phyloP scores from a whole-genome alignment of 1,140 invertebrate species.

The Drosophila asahinai region DNA sequence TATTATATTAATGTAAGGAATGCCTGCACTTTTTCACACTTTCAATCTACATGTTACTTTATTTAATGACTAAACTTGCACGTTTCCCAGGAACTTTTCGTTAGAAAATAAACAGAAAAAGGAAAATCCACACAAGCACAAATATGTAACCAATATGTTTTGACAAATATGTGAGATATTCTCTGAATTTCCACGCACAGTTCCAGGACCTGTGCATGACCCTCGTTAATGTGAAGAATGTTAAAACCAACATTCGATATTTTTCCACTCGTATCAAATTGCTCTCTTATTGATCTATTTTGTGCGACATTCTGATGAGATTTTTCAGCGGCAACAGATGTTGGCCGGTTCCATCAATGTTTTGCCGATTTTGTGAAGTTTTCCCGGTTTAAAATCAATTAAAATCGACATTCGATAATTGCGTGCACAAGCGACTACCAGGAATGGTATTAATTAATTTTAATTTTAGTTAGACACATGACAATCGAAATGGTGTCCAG shows the following conservation, averaged over 20 bases:
- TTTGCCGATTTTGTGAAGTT: constrained; percentile 13
- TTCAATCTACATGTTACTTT: constrained; percentile 7
- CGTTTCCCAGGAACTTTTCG: not conserved
- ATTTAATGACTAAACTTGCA: no score
- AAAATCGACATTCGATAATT: constrained; percentile 8
- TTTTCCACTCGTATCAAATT: not conserved
- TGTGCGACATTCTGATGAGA: not conserved
- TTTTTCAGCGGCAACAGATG: not conserved
- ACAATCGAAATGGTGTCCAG: constrained; percentile 9
- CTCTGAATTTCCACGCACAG: not conserved
- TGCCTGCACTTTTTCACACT: no score
- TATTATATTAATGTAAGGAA: no score
- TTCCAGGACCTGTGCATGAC: not conserved
- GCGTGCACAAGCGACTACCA: constrained; percentile 5
- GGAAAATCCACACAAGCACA: not conserved
- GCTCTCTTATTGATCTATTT: not conserved
- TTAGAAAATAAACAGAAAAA: not conserved
- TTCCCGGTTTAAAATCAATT: constrained; percentile 28
- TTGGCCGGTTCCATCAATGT: not conserved
- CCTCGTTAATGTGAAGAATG: constrained; percentile 19
- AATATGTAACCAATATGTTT: constrained; percentile 1
- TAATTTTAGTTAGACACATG: constrained; percentile 29
- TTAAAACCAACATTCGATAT: constrained; percentile 3
- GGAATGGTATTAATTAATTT: constrained; percentile 35
- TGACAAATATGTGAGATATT: constrained; percentile 13